Conservation (phyloP, 2,113 vertebrate genomes). For the Peromyscus leucopus region DNA sequence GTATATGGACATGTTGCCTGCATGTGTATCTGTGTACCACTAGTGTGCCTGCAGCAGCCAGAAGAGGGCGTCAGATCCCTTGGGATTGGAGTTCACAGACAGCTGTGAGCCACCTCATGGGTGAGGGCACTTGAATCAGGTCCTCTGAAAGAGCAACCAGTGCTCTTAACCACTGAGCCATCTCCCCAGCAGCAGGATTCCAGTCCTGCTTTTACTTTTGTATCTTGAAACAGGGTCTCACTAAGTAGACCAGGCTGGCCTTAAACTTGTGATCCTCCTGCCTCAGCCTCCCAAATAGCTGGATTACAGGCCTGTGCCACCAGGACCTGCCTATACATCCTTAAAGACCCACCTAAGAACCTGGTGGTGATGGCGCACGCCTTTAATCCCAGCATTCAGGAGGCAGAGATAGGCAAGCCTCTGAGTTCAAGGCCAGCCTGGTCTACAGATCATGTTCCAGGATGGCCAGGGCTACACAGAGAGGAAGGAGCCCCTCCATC, state of each 20-base stretch:
- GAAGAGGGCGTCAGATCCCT: background rate
- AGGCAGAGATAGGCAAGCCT: background rate
- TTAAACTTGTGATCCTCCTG: background rate
- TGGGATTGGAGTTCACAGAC: background rate
- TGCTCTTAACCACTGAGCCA: background rate
- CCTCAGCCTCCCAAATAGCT: background rate
- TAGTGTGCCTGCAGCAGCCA: background rate
- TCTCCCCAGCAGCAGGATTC: background rate
- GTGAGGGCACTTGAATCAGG: background rate
- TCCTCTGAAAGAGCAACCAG: background rate
- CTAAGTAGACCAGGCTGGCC: background rate
- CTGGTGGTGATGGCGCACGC: accelerated
- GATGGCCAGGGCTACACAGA: background rate
- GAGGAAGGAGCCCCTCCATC: background rate
- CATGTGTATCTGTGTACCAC: background rate
- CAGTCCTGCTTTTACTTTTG: background rate
- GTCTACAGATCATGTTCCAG: background rate
- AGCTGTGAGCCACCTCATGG: background rate
- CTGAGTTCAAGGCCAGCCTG: background rate
- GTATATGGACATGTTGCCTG: background rate
- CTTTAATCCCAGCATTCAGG: background rate
- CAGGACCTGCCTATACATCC: background rate
- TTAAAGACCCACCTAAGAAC: background rate
- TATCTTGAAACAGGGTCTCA: background rate
- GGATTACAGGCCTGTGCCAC: background rate